phyloP scores from a whole-genome alignment of 2,888 invertebrate genomes.

The Yponomeuta plumbellus region DNA sequence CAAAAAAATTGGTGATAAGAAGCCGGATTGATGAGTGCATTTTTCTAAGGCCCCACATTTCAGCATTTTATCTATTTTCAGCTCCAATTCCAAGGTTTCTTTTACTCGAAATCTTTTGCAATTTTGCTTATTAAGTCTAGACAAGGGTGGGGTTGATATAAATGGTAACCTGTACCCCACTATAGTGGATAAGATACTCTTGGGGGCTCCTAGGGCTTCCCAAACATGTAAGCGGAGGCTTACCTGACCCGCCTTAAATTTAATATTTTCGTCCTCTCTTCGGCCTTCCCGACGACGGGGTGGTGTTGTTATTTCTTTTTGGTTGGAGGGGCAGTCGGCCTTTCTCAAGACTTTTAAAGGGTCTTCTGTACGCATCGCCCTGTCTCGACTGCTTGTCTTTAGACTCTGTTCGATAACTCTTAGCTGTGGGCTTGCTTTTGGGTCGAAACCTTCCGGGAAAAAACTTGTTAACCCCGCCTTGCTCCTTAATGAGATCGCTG shows the following conservation, averaged over 20 bases:
- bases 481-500: conserved; percentile 22
- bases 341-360: neutral
- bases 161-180: conserved; percentile 15
- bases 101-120: neutral
- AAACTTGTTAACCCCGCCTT: conserved; percentile 22
- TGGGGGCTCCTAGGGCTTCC: neutral
- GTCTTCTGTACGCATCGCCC: neutral
- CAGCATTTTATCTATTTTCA: neutral
- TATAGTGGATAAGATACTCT: conserved; percentile 5
- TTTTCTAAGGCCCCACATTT: neutral
- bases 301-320: too few relatives aligned
- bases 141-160: neutral
- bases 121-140: neutral
- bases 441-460: conserved; percentile 18
- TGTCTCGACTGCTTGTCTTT: too few relatives aligned
- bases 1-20: conserved; percentile 10
- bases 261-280: neutral
- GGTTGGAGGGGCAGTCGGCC: too few relatives aligned
- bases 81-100: neutral
- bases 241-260: conserved; percentile 9
- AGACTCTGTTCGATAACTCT: too few relatives aligned
- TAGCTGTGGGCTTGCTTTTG: neutral
- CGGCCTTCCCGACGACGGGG: too few relatives aligned
- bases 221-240: neutral
- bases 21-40: neutral